A percentile compares a stretch with the other conserved stretches of the same genome.
phyloP scores from a whole-genome alignment of 2,888 invertebrate species.

The Onchidella celtica region DNA sequence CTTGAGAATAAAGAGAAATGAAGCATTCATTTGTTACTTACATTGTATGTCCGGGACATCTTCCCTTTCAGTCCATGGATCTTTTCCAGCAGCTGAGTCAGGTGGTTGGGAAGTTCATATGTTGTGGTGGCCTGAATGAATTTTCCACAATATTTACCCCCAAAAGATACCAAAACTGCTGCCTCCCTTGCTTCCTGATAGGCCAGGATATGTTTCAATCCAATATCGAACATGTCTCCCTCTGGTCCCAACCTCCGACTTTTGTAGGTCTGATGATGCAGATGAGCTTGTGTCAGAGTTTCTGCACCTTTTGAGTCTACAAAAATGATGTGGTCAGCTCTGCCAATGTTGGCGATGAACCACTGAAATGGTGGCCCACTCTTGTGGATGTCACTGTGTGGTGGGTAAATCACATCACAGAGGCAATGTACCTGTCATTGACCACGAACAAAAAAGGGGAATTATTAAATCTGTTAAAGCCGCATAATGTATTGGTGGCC shows the following conservation, averaged over 20 bases:
- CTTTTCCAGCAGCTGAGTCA: conserved; percentile 4
- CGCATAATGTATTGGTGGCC: too few species aligned
- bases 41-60: background rate
- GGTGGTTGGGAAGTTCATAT: background rate
- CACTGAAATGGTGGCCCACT: background rate
- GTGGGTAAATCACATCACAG: conserved; percentile 35
- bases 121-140: background rate
- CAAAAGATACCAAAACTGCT: background rate
- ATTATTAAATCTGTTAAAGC: too few species aligned
- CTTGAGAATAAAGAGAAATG: too few species aligned
- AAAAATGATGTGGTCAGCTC: conserved; percentile 20
- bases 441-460: too few species aligned
- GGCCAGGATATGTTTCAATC: conserved; percentile 18
- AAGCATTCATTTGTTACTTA: too few species aligned
- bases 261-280: background rate
- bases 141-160: conserved; percentile 12
- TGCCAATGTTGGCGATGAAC: conserved; percentile 2
- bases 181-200: background rate
- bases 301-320: conserved; percentile 24
- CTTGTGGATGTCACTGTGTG: background rate
- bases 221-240: conserved; percentile 3
- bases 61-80: conserved; percentile 9
- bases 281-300: conserved; percentile 2
- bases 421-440: conserved; percentile 23
- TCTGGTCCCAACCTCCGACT: background rate